phyloP scores from a whole-genome alignment of 2,113 vertebrate species.

The Penelope pileata region DNA sequence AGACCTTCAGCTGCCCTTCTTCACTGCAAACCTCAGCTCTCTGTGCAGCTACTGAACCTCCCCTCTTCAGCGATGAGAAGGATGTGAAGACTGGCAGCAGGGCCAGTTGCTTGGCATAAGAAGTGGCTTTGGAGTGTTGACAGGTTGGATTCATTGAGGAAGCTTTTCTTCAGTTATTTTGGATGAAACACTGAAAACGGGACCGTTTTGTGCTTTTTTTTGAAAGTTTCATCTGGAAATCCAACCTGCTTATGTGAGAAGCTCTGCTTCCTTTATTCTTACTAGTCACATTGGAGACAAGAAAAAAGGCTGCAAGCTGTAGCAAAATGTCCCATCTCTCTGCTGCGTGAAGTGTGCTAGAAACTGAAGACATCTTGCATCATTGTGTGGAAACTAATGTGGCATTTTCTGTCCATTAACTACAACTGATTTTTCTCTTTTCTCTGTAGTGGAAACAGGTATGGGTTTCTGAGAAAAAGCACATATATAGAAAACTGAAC shows the following conservation, averaged over 20 bases:
- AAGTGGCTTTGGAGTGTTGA: background rate
- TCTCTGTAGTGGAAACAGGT: background rate
- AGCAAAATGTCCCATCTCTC: background rate
- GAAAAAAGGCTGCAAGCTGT: background rate
- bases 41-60: background rate
- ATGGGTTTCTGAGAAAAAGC: background rate
- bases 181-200: background rate
- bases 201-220: background rate
- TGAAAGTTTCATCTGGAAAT: background rate
- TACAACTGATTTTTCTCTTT: background rate
- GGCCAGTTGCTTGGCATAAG: background rate
- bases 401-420: background rate
- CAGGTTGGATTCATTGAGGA: background rate
- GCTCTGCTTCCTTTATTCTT: background rate
- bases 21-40: background rate
- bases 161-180: background rate
- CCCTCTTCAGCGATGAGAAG: background rate
- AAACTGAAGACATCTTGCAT: background rate
- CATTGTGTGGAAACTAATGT: background rate
- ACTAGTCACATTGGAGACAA: background rate
- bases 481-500: background rate
- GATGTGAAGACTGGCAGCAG: background rate
- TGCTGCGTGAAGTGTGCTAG: background rate
- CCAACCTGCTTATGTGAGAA: background rate
- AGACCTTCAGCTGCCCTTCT: background rate